These are phyloP conservation scores for Lasius fuliginosus DNA, from an alignment of 2,888 invertebrate genomes.

Conservation along the genomic window DNA sequence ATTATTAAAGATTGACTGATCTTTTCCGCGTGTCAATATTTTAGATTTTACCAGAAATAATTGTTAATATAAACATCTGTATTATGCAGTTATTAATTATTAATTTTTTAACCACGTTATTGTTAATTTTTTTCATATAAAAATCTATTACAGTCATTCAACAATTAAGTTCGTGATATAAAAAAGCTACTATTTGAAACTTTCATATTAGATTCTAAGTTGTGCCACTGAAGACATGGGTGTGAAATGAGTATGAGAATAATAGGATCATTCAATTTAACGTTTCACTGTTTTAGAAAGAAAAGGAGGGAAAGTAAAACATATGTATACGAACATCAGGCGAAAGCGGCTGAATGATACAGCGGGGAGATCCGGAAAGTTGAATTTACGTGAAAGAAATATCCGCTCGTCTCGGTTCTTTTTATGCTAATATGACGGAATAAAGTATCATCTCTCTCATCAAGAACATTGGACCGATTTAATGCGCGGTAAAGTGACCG, in stretches of 20 bases:
- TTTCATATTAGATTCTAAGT: neutral
- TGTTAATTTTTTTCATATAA: no score
- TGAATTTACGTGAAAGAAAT: conserved; percentile 26
- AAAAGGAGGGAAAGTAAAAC: neutral
- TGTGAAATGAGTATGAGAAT: neutral
- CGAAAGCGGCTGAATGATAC: neutral
- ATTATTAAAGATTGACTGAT: no score
- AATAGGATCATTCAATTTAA: conserved; percentile 8
- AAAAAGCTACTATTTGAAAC: neutral
- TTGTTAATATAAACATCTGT: neutral
- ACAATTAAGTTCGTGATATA: neutral
- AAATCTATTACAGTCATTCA: no score
- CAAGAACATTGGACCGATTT: neutral
- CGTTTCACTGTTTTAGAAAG: neutral
- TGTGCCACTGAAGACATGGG: neutral
- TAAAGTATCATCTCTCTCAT: neutral
- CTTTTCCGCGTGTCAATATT: no score
- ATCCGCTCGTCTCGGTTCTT: neutral
- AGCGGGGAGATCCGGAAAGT: conserved; percentile 2
- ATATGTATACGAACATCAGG: neutral
- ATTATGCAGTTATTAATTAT: no score
- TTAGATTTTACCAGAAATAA: neutral
- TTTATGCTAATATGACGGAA: conserved; percentile 17
- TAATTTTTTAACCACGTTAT: no score
- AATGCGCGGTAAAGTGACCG: neutral